phyloP scores from a whole-genome alignment of 2,888 invertebrate genomes.

The Cephalotes varians region DNA sequence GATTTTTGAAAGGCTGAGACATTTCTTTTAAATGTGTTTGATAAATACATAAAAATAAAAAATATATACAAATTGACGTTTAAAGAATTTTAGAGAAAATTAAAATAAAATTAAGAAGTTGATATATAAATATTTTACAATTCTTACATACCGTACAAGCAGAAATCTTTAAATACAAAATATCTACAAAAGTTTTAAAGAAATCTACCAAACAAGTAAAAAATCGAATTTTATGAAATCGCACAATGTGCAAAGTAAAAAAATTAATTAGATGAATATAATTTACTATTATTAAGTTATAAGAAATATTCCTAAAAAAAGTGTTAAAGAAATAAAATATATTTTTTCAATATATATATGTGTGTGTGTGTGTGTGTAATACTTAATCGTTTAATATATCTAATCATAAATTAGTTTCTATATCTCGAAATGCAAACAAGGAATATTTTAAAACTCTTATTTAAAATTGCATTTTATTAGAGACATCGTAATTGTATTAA shows the following conservation, averaged over 20 bases:
- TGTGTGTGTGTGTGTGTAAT: neutral
- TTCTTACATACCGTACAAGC: neutral
- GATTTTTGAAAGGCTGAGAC: neutral
- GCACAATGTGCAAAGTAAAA: neutral
- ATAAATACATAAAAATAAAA: neutral
- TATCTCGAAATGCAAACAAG: neutral
- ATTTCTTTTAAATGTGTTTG: neutral
- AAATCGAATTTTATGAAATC: neutral
- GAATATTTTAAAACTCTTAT: neutral
- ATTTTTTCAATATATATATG: neutral
- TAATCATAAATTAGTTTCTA: neutral
- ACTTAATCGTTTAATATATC: neutral
- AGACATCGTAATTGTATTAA: neutral
- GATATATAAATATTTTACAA: neutral
- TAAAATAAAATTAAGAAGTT: neutral
- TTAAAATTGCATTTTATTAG: constrained; percentile 4
- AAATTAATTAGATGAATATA: neutral
- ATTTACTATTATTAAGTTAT: neutral
- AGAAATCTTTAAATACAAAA: neutral
- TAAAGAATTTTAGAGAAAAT: neutral
- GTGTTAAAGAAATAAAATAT: neutral
- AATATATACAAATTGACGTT: too few relatives aligned
- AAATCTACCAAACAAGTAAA: neutral
- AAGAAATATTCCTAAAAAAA: neutral
- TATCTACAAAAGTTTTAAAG: neutral